phyloP scores from a whole-genome alignment of 2,888 invertebrate genomes.

The Lamellibrachia columna region DNA sequence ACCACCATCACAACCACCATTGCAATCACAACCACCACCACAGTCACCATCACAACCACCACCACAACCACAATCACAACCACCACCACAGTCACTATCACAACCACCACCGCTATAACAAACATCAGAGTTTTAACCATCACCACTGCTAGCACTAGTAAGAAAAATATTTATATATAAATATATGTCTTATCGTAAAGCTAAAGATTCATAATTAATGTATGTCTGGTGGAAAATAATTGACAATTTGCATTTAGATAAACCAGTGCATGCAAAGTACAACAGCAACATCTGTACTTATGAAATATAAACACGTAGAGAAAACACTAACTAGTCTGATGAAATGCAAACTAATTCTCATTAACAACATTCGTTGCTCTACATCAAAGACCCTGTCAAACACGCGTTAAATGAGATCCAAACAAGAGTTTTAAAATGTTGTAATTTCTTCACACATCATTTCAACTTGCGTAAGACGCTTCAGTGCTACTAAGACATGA shows the following conservation, averaged over 20 bases:
- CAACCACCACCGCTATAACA: no score
- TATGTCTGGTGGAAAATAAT: background rate
- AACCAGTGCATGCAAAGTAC: background rate
- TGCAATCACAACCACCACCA: no score
- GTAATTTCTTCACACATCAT: constrained; percentile 1
- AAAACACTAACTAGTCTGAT: background rate
- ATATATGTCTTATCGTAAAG: background rate
- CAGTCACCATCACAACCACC: no score
- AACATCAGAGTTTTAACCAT: no score
- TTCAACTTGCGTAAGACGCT: background rate
- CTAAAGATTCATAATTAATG: background rate
- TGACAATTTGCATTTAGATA: background rate
- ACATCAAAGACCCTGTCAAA: background rate
- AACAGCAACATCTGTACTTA: background rate
- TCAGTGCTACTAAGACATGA: background rate
- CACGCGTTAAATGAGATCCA: background rate
- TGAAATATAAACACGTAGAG: background rate
- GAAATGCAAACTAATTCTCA: background rate
- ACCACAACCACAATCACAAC: no score
- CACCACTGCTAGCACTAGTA: no score
- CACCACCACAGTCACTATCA: no score
- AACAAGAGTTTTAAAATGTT: background rate
- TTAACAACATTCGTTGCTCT: background rate
- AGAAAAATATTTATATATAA: no score
- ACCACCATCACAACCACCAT: no score